Base-by-base conservation (phyloP, 2,888 invertebrate genomes). In the Rhingia rostrata region DNA sequence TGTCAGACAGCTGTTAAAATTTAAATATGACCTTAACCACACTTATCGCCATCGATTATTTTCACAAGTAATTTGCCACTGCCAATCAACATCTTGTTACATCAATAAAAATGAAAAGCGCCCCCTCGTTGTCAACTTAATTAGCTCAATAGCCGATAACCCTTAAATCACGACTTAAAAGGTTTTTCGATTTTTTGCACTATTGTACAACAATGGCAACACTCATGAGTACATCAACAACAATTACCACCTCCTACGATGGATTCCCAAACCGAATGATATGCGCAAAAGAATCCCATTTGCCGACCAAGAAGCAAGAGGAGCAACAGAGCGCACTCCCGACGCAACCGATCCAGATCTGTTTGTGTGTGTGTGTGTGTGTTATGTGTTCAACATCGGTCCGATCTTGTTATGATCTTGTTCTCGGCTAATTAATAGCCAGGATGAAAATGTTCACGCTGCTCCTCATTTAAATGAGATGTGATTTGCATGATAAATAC, bases 391-490 rank as follows among this genome's bases (percentile, higher is more conserved):
- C 66, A 86, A 87, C 86, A 86, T 80, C 81, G 83, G 47, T 78
- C 74, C 72, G 84, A 86, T 86, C 86, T 86, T 86, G 86, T 86
- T 86, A 73, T 78, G 85, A 87, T 86, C 86, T 86, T 87, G 87
- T 87, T 87, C 87, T 77, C 83, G 79, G 77, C 86, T 87, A 86
- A 87, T 86, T 87, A 87, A 87, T 87, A 81, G 86, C 79, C 73
- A 73, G 80, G 80, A 81, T 85, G 85, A 87, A 87, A 87, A 84
- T 86, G 82, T 86, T 86, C 86, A 86, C 86, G 86, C 86, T 83
- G 86, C 80, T 86, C 74, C 77, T 83, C 82, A 86, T 86, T 86
- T 82, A 81, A 81, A 78, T 84, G 78, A 85, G 77, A 85, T 85
- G 81, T 85, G 81, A 85, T 87, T 87, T 86, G 81, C 86, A 86